Percentiles rank a stretch among this genome's conserved stretches.
These are phyloP conservation scores for Apodemia duryi DNA, from an alignment of 2,888 invertebrate genomes.

Conservation along the genomic window DNA sequence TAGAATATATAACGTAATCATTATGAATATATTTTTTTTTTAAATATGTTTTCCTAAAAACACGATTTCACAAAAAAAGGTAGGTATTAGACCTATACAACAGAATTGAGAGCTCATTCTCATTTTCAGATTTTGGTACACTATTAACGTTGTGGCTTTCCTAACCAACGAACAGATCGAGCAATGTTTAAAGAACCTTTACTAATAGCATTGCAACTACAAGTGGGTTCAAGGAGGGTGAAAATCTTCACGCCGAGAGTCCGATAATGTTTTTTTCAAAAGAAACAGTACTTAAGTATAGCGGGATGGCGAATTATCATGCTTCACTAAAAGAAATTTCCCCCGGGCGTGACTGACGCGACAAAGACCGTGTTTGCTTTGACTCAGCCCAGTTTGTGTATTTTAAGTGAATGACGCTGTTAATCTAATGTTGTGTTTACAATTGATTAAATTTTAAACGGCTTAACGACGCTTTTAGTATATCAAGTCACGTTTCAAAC, in stretches of 20 bases:
- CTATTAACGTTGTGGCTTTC: too few species aligned
- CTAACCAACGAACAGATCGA: background rate
- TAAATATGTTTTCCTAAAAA: too few species aligned
- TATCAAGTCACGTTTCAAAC: conserved; percentile 1
- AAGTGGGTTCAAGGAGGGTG: background rate
- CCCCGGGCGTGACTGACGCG: background rate
- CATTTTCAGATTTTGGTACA: too few species aligned
- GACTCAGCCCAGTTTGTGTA: background rate
- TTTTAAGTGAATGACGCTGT: background rate
- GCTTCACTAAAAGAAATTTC: conserved; percentile 1
- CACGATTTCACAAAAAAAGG: too few species aligned
- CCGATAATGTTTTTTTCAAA: conserved; percentile 5
- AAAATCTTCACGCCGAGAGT: background rate
- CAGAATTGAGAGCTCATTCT: too few species aligned
- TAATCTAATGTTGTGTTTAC: conserved; percentile 8
- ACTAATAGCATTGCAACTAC: background rate
- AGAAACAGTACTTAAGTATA: background rate
- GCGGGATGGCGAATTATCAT: background rate
- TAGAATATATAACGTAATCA: too few species aligned
- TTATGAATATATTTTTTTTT: too few species aligned
- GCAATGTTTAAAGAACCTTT: background rate
- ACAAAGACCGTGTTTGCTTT: background rate
- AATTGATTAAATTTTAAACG: conserved; percentile 10
- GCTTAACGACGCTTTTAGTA: background rate
- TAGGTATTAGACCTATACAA: too few species aligned